phyloP scores from a whole-genome alignment of 2,113 vertebrate genomes.

The Gallinago media region DNA sequence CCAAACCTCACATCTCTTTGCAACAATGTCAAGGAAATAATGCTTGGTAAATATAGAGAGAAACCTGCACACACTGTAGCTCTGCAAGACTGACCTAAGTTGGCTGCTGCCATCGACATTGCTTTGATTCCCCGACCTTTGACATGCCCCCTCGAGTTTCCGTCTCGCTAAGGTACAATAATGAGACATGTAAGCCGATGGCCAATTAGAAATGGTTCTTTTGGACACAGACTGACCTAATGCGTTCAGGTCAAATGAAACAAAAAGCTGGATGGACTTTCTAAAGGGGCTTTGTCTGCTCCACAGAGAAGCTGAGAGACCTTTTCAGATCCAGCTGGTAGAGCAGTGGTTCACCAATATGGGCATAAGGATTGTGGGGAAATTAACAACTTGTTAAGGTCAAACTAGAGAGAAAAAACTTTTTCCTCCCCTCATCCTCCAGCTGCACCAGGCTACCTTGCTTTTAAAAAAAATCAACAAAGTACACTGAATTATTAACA shows the following conservation, averaged over 20 bases:
- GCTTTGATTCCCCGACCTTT: conserved; percentile 55
- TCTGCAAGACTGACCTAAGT: conserved; percentile 56
- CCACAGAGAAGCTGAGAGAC: conserved; percentile 60
- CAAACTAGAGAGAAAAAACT: conserved; percentile 53
- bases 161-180: conserved; percentile 58
- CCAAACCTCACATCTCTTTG: conserved; percentile 52
- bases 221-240: conserved; percentile 72
- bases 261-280: conserved; percentile 68
- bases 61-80: conserved; percentile 26
- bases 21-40: conserved; percentile 65
- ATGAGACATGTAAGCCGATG: conserved; percentile 71
- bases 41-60: conserved; percentile 52
- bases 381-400: conserved; percentile 62
- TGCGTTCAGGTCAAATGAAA: conserved; percentile 75
- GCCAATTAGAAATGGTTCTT: conserved; percentile 77
- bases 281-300: conserved; percentile 67
- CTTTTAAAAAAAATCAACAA: neutral
- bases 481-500: neutral
- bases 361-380: neutral
- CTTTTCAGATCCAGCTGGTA: conserved; percentile 65
- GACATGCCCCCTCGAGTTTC: conserved; percentile 35
- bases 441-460: neutral
- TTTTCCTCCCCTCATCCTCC: neutral
- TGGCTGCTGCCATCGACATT: conserved; percentile 47
- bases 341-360: conserved; percentile 31